These are phyloP conservation scores for Fratercula arctica DNA, from an alignment of 2,797 vertebrate genomes.

Conservation along the genomic window DNA sequence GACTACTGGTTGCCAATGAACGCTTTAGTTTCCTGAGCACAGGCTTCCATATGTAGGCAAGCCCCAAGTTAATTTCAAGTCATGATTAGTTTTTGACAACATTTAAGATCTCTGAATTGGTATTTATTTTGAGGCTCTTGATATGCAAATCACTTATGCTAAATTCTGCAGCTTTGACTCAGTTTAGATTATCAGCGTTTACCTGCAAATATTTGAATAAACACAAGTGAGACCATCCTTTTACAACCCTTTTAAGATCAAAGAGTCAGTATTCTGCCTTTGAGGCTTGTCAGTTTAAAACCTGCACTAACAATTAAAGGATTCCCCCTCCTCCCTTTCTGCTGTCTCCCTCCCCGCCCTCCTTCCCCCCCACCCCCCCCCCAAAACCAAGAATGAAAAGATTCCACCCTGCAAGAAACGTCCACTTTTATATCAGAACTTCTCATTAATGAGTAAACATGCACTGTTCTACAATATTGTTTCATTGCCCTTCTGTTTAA, in stretches of 20 bases:
- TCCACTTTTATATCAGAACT: conserved; percentile 34
- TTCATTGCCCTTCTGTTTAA: conserved; percentile 15
- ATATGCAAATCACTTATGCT: conserved; percentile 73
- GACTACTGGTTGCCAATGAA: background rate
- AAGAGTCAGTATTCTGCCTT: conserved; percentile 67
- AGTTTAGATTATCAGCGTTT: conserved; percentile 72
- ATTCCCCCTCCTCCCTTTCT: conserved; percentile 33
- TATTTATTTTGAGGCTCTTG: conserved; percentile 73
- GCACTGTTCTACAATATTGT: background rate
- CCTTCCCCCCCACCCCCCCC: background rate
- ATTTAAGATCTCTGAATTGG: conserved; percentile 64
- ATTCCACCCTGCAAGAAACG: conserved; percentile 18
- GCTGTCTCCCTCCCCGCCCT: background rate
- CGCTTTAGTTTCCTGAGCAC: background rate
- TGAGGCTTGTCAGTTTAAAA: conserved; percentile 70
- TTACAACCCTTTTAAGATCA: conserved; percentile 71
- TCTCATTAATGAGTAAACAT: conserved; percentile 11
- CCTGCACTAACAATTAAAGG: conserved; percentile 66
- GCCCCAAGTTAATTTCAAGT: conserved; percentile 64
- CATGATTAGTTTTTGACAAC: conserved; percentile 69
- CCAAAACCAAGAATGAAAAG: conserved; percentile 36
- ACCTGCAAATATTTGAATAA: conserved; percentile 72
- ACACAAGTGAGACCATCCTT: conserved; percentile 69
- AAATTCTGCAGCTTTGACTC: conserved; percentile 72
- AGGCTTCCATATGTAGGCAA: background rate